These are phyloP conservation scores for Crocodylus rhombifer DNA, from an alignment of 2,797 vertebrate species.

Conservation along the genomic window DNA sequence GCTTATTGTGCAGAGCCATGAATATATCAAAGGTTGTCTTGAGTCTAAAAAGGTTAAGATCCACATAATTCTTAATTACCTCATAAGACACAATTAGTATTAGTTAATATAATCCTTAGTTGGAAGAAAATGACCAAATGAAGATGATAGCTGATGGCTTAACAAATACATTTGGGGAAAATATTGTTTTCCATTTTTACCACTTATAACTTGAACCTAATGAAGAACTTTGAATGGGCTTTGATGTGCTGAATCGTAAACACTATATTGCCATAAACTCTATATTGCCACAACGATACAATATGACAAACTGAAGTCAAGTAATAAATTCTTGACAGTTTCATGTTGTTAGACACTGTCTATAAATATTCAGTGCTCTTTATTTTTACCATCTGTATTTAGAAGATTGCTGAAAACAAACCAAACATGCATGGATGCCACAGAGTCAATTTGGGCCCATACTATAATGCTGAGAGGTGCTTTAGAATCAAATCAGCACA, in stretches of 20 bases:
- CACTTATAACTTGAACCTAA: constrained; percentile 14
- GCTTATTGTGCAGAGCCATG: too few species aligned
- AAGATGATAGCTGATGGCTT: not conserved
- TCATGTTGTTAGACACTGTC: constrained; percentile 10
- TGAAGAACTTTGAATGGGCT: constrained; percentile 34
- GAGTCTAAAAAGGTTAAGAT: too few species aligned
- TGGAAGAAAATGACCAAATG: not conserved
- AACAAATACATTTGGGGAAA: not conserved
- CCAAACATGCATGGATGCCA: not conserved
- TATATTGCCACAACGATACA: not conserved
- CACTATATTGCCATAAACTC: not conserved
- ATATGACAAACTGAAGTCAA: constrained; percentile 25
- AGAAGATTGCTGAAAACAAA: constrained; percentile 53
- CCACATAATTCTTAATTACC: too few species aligned
- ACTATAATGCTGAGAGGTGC: not conserved
- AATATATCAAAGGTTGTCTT: too few species aligned
- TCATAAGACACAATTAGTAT: too few species aligned
- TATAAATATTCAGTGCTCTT: constrained; percentile 50
- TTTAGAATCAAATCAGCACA: not conserved
- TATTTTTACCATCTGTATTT: constrained; percentile 33
- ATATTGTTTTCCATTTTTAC: not conserved
- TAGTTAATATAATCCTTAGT: not conserved
- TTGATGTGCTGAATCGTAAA: constrained; percentile 27
- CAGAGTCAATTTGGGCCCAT: not conserved
- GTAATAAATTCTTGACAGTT: constrained; percentile 47